Evolutionary conservation across 2,113 vertebrate genomes (phyloP).

Genomic region (Aleadryas rufinucha): DNA sequence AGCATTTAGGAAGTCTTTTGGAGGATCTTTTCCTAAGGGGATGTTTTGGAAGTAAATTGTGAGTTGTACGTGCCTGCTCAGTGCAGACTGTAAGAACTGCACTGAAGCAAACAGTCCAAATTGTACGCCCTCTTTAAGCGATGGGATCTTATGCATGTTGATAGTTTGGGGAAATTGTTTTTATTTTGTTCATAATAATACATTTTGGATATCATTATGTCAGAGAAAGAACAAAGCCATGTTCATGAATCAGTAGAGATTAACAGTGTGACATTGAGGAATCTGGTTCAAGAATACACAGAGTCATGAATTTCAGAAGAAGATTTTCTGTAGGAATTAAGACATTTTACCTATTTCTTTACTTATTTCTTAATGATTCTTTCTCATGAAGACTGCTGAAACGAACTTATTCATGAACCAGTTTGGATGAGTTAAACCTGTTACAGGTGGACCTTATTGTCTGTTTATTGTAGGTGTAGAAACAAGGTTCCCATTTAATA

Average conservation of each 20-base stretch:
- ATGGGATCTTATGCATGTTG: neutral
- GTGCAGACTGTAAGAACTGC: neutral
- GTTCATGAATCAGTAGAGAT: neutral
- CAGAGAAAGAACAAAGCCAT: neutral
- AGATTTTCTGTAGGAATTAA: neutral
- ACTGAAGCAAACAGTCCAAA: neutral
- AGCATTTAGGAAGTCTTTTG: neutral
- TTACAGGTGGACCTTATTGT: neutral
- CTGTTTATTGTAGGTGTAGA: neutral
- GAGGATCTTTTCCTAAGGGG: slow-evolving; percentile 18
- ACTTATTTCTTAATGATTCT: neutral
- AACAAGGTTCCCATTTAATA: neutral
- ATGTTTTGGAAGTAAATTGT: neutral
- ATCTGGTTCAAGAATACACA: neutral
- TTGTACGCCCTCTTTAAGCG: neutral
- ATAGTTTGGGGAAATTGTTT: neutral
- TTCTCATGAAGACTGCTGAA: neutral
- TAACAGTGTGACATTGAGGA: neutral
- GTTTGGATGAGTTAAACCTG: neutral
- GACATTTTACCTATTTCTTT: neutral
- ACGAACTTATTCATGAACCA: neutral
- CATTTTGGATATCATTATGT: neutral
- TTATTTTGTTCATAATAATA: neutral
- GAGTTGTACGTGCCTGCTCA: neutral
- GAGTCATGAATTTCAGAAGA: neutral